Conservation (phyloP, 2,113 vertebrate genomes). For the Bos taurus region ARS-UCD2.0 NC_037337.1:14987501-14988000, state of each 20-base stretch:
- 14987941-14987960: background rate
- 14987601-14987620: slow-evolving; percentile 40
- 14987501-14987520: slow-evolving; percentile 2
- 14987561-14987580: background rate
- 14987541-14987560: background rate
- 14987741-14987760: slow-evolving; percentile 98
- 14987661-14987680: slow-evolving; percentile 96
- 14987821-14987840: slow-evolving; percentile 11
- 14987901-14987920: background rate
- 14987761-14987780: slow-evolving; percentile 82
- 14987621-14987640: slow-evolving; percentile 35
- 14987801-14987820: background rate
- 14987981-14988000: background rate
- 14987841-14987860: slow-evolving; percentile 44
- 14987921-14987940: background rate
- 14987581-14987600: slow-evolving; percentile 20
- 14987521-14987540: background rate
- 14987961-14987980: background rate
- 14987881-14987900: background rate
- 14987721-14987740: slow-evolving; percentile 99
- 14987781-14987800: background rate
- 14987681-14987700: slow-evolving; percentile 99
- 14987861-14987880: slow-evolving; percentile 3
- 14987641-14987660: slow-evolving; percentile 65
- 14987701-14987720: slow-evolving; percentile 99